Conservation (phyloP, 2,888 invertebrate genomes). For the Eurytoma adleriae region DNA sequence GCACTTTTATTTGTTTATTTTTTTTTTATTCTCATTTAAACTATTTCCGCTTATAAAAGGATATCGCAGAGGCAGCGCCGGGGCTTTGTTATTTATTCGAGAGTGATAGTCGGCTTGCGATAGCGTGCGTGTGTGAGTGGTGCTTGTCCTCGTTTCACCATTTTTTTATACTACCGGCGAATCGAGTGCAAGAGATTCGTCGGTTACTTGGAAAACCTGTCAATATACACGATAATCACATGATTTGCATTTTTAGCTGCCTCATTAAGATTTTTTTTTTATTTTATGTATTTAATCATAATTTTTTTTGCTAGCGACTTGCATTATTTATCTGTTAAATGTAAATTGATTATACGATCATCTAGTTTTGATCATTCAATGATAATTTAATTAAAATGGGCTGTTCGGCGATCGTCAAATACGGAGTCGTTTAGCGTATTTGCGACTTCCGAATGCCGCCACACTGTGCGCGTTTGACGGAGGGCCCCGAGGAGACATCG, state of each 20-base stretch:
- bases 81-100: slow-evolving; percentile 47
- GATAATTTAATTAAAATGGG: slow-evolving; percentile 30
- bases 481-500: slow-evolving; percentile 36
- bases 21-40: background rate
- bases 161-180: slow-evolving; percentile 41
- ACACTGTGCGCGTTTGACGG: background rate
- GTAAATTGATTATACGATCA: too few relatives aligned
- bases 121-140: slow-evolving; percentile 40
- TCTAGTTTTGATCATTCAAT: slow-evolving; percentile 16
- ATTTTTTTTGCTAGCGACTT: slow-evolving; percentile 32
- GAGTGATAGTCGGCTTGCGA: slow-evolving; percentile 53
- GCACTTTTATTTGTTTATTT: background rate
- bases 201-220: slow-evolving; percentile 75
- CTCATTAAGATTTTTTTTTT: slow-evolving; percentile 1
- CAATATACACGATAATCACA: slow-evolving; percentile 71
- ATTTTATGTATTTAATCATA: too few relatives aligned
- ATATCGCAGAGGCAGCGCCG: slow-evolving; percentile 47
- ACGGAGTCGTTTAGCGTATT: background rate
- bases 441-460: slow-evolving; percentile 33
- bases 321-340: slow-evolving; percentile 20
- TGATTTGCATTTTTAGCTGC: slow-evolving; percentile 60
- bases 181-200: slow-evolving; percentile 68
- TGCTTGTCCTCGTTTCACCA: slow-evolving; percentile 57
- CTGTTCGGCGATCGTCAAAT: slow-evolving; percentile 26
- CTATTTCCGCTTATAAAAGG: slow-evolving; percentile 40